phyloP scores from a whole-genome alignment of 2,797 vertebrate genomes.

The Leptoclinus maculatus region DNA sequence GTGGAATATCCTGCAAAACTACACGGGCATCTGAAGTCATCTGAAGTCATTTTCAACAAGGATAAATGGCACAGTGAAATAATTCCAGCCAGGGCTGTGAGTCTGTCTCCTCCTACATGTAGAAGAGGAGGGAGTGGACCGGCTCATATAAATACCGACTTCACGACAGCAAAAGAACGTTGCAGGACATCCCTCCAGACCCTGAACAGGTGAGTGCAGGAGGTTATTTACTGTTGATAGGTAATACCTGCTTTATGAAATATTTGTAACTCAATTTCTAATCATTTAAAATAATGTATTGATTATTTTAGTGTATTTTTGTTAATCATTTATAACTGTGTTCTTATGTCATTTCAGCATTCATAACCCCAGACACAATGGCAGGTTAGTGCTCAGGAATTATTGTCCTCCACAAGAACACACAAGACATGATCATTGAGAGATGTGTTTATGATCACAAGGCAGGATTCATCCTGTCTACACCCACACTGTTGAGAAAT shows the following conservation, averaged over 20 bases:
- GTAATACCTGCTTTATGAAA: neutral
- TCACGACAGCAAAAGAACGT: neutral
- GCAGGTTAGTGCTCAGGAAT: conserved; percentile 59
- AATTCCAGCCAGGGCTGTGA: neutral
- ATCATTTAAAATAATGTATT: neutral
- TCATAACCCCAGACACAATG: conserved; percentile 42
- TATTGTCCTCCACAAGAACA: neutral
- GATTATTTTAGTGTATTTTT: neutral
- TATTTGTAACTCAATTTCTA: neutral
- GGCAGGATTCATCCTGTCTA: neutral
- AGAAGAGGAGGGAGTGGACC: neutral
- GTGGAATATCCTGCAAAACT: neutral
- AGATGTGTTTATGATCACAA: fast-evolving
- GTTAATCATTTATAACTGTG: neutral
- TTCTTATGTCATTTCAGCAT: conserved; percentile 46
- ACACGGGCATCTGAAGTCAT: neutral
- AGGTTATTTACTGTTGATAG: neutral
- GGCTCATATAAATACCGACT: conserved; percentile 37
- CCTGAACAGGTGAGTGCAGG: conserved; percentile 38
- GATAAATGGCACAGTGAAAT: neutral
- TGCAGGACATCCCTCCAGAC: neutral
- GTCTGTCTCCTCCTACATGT: conserved; percentile 53
- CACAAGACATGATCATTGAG: neutral
- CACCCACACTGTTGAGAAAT: neutral
- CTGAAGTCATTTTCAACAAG: neutral